These are phyloP conservation scores for Drosophila emarginata DNA, from an alignment of 2,888 invertebrate genomes.

Conservation along the genomic window DNA sequence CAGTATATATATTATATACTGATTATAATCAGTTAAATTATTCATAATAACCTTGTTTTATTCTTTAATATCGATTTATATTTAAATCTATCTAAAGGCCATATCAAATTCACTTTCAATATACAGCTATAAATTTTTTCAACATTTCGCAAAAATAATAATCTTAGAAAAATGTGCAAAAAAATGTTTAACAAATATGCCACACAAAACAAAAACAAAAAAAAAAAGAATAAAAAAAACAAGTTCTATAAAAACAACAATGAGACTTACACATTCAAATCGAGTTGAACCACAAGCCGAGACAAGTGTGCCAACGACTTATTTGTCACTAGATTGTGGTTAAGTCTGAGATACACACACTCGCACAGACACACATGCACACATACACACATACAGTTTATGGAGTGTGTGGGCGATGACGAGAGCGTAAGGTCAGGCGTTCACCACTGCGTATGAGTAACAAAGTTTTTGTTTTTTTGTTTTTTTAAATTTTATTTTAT, in stretches of 20 bases:
- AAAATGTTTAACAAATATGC: constrained; percentile 14
- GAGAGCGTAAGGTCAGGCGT: constrained; percentile 62
- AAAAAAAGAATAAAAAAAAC: constrained; percentile 42
- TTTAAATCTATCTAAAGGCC: constrained; percentile 13
- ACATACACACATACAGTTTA: neutral
- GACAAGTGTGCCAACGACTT: constrained; percentile 63
- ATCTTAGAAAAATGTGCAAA: constrained; percentile 10
- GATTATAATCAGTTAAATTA: neutral
- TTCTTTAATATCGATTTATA: neutral
- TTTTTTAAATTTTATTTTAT: constrained; percentile 25
- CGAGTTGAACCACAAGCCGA: constrained; percentile 40
- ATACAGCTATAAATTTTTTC: constrained; percentile 25
- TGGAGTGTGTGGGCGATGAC: constrained; percentile 10
- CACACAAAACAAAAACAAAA: constrained; percentile 56
- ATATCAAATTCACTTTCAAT: constrained; percentile 25
- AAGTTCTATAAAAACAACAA: constrained; percentile 53
- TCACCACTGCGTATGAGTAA: constrained; percentile 73
- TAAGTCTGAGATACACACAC: constrained; percentile 58
- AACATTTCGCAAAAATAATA: neutral
- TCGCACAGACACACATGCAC: constrained; percentile 29
- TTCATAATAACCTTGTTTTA: neutral
- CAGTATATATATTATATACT: too few species aligned
- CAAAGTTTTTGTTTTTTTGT: constrained; percentile 15
- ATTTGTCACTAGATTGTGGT: constrained; percentile 57
- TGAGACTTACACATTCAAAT: neutral